Conservation (phyloP, 1,140 invertebrate species). For the Glomeris maerens region DNA sequence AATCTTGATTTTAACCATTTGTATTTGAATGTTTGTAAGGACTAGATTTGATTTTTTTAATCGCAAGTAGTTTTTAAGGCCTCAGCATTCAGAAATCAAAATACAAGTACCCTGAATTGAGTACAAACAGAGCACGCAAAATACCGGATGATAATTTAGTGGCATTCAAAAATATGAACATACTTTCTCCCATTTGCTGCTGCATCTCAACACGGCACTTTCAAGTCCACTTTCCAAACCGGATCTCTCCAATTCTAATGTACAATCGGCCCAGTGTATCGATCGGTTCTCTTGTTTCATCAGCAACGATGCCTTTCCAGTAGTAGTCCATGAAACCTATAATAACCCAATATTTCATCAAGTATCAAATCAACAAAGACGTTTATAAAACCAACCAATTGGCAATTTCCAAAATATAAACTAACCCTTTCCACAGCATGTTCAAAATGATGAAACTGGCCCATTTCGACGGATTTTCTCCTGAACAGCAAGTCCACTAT, state of each 20-base stretch:
- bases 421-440: conserved; percentile 53
- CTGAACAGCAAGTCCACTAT: conserved; percentile 53
- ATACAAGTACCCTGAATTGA: too few species aligned
- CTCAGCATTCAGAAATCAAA: too few species aligned
- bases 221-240: conserved; percentile 41
- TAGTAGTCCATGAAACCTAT: conserved; percentile 65
- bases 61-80: too few species aligned
- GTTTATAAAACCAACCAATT: too few species aligned
- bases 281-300: conserved; percentile 13
- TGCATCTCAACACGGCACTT: not conserved
- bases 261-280: conserved; percentile 48
- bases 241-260: conserved; percentile 66
- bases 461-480: conserved; percentile 35
- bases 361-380: too few species aligned
- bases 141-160: too few species aligned
- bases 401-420: not conserved
- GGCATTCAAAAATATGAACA: too few species aligned
- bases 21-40: too few species aligned
- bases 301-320: conserved; percentile 51
- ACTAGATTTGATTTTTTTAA: too few species aligned
- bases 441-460: conserved; percentile 45
- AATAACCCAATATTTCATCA: conserved; percentile 19
- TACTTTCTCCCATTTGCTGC: too few species aligned
- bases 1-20: too few species aligned
- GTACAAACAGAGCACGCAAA: too few species aligned